These are phyloP conservation scores for Hypomesus transpacificus DNA, from an alignment of 2,113 vertebrate genomes.

Conservation along the genomic window DNA sequence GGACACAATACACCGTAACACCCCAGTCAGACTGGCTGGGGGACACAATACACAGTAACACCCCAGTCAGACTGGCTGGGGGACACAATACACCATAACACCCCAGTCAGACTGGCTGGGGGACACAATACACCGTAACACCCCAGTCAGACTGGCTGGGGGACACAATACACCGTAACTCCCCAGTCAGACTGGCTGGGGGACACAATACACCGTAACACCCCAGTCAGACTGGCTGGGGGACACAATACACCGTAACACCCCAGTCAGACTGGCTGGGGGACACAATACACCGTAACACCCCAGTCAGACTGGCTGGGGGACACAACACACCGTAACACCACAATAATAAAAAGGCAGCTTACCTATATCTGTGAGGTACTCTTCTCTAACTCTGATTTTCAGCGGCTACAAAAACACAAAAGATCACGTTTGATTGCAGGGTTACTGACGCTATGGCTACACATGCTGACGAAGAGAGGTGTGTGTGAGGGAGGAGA, in stretches of 20 bases:
- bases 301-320: background rate
- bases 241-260: no score
- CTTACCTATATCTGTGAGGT: slow-evolving; percentile 86
- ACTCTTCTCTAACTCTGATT: slow-evolving; percentile 81
- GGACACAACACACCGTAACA: background rate
- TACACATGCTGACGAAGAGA: background rate
- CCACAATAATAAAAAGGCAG: background rate
- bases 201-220: no score
- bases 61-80: no score
- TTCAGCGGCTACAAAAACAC: slow-evolving; percentile 75
- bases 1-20: no score
- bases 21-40: background rate
- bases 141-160: no score
- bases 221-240: no score
- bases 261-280: no score
- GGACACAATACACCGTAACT: no score
- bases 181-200: no score
- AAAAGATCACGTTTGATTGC: background rate
- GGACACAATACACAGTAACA: background rate
- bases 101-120: background rate
- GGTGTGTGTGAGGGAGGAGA: background rate
- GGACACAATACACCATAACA: no score
- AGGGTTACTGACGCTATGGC: background rate
- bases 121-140: background rate
- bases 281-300: no score